These are phyloP conservation scores for Neoaliturus tenellus DNA, from an alignment of 2,888 invertebrate genomes.

Conservation along the genomic window DNA sequence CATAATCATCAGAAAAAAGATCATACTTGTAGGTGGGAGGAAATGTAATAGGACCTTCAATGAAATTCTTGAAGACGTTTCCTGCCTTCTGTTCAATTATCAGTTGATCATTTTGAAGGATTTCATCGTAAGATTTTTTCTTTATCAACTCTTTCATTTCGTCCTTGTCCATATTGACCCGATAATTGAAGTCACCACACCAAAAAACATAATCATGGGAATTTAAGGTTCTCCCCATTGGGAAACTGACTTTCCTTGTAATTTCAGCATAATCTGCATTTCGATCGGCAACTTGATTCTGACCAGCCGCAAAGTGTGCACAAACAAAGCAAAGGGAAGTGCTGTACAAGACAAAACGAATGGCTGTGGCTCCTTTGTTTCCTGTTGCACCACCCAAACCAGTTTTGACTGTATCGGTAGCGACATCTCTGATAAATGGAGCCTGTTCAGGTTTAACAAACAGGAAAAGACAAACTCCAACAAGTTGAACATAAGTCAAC, in stretches of 20 bases:
- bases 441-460: slow-evolving; percentile 94
- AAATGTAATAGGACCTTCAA: slow-evolving; percentile 94
- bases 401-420: slow-evolving; percentile 97
- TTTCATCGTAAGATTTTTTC: slow-evolving; percentile 82
- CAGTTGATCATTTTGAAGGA: slow-evolving; percentile 93
- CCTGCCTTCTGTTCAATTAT: slow-evolving; percentile 85
- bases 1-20: slow-evolving; percentile 98
- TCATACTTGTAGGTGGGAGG: slow-evolving; percentile 99
- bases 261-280: slow-evolving; percentile 99
- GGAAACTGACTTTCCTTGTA: slow-evolving; percentile 91
- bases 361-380: slow-evolving; percentile 97
- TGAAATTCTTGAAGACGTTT: slow-evolving; percentile 93
- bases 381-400: slow-evolving; percentile 98
- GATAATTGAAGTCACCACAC: slow-evolving; percentile 99
- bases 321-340: slow-evolving; percentile 98
- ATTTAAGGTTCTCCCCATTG: slow-evolving; percentile 93
- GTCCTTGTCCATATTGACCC: slow-evolving; percentile 96
- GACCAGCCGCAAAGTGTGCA: slow-evolving; percentile 99
- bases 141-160: slow-evolving; percentile 91
- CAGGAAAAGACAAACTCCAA: slow-evolving; percentile 98
- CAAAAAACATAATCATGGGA: slow-evolving; percentile 99
- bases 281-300: slow-evolving; percentile 96
- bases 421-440: slow-evolving; percentile 94
- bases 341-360: slow-evolving; percentile 93
- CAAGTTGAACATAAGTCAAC: slow-evolving; percentile 95